Evolutionary conservation across 1,140 invertebrate genomes (phyloP), one percentile per base, ranked within the genome.

Genomic region (Musca domestica): DNA sequence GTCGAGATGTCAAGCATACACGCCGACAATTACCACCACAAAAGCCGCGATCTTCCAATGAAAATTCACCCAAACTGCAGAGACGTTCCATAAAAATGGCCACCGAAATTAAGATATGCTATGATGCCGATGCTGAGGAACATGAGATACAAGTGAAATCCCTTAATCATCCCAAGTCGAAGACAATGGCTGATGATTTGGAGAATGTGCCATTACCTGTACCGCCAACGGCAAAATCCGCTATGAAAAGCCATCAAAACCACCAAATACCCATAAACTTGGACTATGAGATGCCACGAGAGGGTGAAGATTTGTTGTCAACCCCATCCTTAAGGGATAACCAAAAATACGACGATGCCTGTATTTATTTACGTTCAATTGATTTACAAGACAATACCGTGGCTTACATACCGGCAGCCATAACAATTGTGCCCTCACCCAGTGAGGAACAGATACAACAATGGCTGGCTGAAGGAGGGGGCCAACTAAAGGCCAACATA

Each of bases 41-140:
- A 9, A 80, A 80, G 12, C 77, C 77, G 0, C 69, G 69, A 15
- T 14, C 25, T 4, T 27, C 58, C 12, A 61, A 76, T 5, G 54
- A 46, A 64, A 64, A 34, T 7, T 64, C 61, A 41, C 74, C 77
- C 1, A 73, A 73, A 6, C 67, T 79, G 49, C 76, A 79, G 23
- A 69, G 77, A 9, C 71, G 77, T 20, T 73, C 73, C 70, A 78
- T 79, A 19, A 78, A 78, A 66, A 65, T 79, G 69, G 75, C 74
- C 70, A 79, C 77, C 7, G 77, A 79, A 70, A 72, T 79, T 25
- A 74, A 73, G 68, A 79, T 79, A 61, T 71, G 71, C 67, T 79
- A 78, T 41, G 74, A 76, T 67, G 64, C 47, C 23, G 64, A 69
- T 12, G 54, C 54, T 7, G 10, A 68, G 19, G 46, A 63, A 52